Evolutionary conservation across 2,113 vertebrate species (phyloP), one percentile per base, ranked within the genome.

Genomic region (Ranitomeya variabilis): DNA sequence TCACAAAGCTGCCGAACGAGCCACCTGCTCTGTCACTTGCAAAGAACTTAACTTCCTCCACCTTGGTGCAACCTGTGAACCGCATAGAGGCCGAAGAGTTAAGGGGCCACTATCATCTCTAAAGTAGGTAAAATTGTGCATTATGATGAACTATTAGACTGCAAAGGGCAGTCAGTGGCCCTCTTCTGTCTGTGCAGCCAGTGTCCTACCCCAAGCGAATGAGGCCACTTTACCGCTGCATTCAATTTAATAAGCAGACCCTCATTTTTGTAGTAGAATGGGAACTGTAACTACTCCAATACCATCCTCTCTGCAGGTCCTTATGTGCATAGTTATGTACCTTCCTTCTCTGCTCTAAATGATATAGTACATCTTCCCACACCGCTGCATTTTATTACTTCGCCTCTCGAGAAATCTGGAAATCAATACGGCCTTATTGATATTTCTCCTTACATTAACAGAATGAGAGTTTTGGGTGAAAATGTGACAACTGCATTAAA

Each of bases 401-500:
- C 69, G 15, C 37, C 69, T 73, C 23, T 73, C 26, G 71, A 45
- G 26, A 15, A 18, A 15, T 74, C 7, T 74, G 31, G 6, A 8
- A 74, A 74, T 74, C 71, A 45, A 74, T 74, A 74, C 71, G 2
- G 71, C 31, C 7, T 74, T 74, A 74, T 74, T 74, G 74, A 78
- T 78, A 78, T 51, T 78, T 54, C 45, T 78, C 51, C 4, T 54
- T 78, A 78, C 74, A 54, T 78, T 78, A 54, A 78, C 51, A 78
- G 19, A 78, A 78, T 54, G 45, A 78, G 16, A 78, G 21, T 45
- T 78, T 78, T 52, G 74, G 45, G 74, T 78, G 52, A 78, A 21
- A 74, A 54, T 54, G 51, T 78, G 74, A 78, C 74, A 78, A 78
- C 45, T 78, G 51, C 51, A 78, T 78, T 74, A 78, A 45, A 78